Percentiles rank a stretch among this genome's conserved stretches.
phyloP scores from a whole-genome alignment of 2,797 vertebrate species.

The Falco rusticolus region DNA sequence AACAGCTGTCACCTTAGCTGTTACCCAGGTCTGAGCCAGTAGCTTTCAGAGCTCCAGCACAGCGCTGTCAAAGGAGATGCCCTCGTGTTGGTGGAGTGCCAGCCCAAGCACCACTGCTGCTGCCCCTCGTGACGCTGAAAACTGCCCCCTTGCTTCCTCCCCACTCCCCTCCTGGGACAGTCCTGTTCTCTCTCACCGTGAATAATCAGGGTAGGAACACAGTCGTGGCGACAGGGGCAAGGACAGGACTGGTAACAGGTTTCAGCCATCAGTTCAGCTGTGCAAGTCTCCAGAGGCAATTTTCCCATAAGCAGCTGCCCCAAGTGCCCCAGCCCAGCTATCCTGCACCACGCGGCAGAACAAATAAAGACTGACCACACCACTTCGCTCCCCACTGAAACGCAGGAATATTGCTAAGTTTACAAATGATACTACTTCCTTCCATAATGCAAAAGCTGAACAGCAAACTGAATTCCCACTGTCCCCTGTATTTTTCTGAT shows the following conservation, averaged over 20 bases:
- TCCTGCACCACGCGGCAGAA: accelerated
- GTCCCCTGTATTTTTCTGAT: not conserved
- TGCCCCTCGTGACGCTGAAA: accelerated
- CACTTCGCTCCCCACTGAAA: not conserved
- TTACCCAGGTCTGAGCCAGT: not conserved
- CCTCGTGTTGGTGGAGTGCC: accelerated
- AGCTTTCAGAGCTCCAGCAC: not conserved
- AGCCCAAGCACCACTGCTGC: not conserved
- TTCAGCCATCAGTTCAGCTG: accelerated
- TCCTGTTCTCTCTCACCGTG: accelerated
- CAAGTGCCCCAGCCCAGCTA: not conserved
- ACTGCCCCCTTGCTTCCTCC: not conserved
- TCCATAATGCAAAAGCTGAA: not conserved
- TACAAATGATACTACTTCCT: not conserved
- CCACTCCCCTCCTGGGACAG: not conserved
- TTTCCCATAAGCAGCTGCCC: not conserved
- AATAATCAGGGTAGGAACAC: accelerated
- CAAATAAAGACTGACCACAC: not conserved
- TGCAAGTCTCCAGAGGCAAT: not conserved
- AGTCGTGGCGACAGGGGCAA: accelerated
- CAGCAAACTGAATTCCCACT: not conserved
- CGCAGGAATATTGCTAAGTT: not conserved
- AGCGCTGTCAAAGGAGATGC: not conserved
- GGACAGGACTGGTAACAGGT: accelerated
- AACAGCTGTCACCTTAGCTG: not conserved